Base-by-base conservation (phyloP, 2,113 vertebrate genomes). In the Sceloporus tristichus region DNA sequence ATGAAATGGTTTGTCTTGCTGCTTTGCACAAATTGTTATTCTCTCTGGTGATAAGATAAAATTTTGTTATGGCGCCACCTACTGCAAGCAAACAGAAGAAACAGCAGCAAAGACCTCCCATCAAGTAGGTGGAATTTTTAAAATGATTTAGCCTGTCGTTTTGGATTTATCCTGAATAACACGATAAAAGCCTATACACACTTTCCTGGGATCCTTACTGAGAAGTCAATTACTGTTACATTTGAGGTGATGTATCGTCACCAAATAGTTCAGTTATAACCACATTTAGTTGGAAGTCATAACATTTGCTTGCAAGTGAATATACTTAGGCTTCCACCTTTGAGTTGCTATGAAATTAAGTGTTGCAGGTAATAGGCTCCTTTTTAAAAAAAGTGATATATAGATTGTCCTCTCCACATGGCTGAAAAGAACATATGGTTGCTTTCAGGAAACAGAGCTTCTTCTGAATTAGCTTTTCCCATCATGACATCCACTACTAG, bases 41-140 rank as follows among this genome's bases (percentile, higher is more conserved):
- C 18, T 25, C 5, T 25, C 18, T 23, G 19, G 70, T 13, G 66
- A 68, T 1, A 74, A 1, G 34, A n/a, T 38, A 82, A 77, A 7
- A 9, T 42, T 85, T 68, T 68, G n/a, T 56, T 76, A n/a, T 18
- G 42, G 59, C 25, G 11, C 88, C 88, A 77, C 65, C 88, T 86
- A 34, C 59, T 54, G 84, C 71, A 77, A 42, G 48, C 42, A 71
- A 81, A 0, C 19, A 8, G 29, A 29, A 85, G 9, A 42, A 77
- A 59, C 74, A 42, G 54, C 38, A 42, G 38, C 42, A 68, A 76
- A 10, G 6, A 2, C 40, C 27, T 65, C 18, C 13, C 4, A 48
- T 48, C 7, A 48, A 16, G 59, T 16, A 62, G 59, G 59, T 16
- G 59, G 59, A 14, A 62, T 62, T 62, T 4, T 16, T 62, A 5